Evolutionary conservation across 2,888 invertebrate genomes (phyloP).

Genomic region (Candidula unifasciata): DNA sequence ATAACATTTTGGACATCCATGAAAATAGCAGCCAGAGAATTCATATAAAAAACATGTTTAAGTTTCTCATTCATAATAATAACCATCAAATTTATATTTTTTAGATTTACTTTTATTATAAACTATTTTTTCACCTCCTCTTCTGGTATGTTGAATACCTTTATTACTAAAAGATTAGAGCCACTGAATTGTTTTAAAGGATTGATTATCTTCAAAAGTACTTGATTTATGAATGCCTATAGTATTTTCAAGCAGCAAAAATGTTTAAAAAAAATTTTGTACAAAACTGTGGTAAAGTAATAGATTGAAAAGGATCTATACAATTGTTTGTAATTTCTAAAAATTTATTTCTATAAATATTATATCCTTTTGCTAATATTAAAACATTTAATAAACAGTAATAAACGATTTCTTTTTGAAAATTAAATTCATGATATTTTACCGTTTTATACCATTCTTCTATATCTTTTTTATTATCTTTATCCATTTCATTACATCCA

Average conservation of each 20-base stretch:
- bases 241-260: not conserved
- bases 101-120: not conserved
- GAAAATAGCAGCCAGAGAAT: conserved; percentile 28
- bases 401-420: conserved; percentile 24
- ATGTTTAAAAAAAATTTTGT: conserved; percentile 11
- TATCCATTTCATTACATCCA: conserved; percentile 19
- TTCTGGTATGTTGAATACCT: not conserved
- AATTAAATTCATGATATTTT: not conserved
- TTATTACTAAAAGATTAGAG: conserved; percentile 1
- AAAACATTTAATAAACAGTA: conserved; percentile 31
- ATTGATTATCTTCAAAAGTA: conserved; percentile 29
- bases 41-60: not conserved
- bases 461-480: not conserved
- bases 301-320: conserved; percentile 22
- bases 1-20: conserved; percentile 27
- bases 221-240: conserved; percentile 2
- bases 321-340: conserved; percentile 12
- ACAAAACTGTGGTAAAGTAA: conserved; percentile 29
- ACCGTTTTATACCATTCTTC: not conserved
- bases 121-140: conserved; percentile 17
- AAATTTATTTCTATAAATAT: conserved; percentile 21
- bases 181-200: not conserved
- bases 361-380: conserved; percentile 25
- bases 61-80: conserved; percentile 14
- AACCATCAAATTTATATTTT: conserved; percentile 19